These are phyloP conservation scores for Pelodiscus sinensis DNA, from an alignment of 2,113 vertebrate species.

Conservation along the genomic window DNA sequence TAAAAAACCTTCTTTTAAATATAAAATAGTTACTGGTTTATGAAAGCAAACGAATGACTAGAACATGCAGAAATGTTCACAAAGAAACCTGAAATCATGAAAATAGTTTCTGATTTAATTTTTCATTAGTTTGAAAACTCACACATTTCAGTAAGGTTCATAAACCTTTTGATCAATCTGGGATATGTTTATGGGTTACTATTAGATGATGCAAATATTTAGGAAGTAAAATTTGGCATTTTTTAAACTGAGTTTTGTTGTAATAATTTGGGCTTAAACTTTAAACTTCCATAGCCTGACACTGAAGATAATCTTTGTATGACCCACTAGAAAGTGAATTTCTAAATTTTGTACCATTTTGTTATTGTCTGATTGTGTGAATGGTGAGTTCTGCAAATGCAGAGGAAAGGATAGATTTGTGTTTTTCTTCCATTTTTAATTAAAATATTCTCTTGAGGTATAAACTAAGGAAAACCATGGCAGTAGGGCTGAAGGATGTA, in stretches of 20 bases:
- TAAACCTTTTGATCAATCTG: background rate
- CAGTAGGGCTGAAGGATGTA: no score
- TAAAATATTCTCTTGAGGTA: no score
- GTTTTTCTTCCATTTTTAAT: background rate
- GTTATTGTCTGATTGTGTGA: background rate
- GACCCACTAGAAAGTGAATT: background rate
- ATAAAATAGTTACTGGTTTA: no score
- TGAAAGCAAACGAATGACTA: no score
- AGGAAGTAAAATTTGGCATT: background rate
- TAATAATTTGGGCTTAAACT: background rate
- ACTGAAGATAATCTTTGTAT: background rate
- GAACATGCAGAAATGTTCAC: no score
- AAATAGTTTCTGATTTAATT: no score
- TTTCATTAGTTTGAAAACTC: no score
- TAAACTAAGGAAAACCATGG: no score
- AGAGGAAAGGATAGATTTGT: background rate
- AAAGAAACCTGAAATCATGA: no score
- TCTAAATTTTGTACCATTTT: background rate
- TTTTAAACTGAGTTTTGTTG: background rate
- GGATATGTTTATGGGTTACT: background rate
- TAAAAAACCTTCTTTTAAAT: no score
- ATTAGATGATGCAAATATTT: background rate
- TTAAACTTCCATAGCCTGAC: background rate
- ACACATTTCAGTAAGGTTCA: no score
- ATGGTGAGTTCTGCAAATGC: background rate